phyloP scores from a whole-genome alignment of 2,888 invertebrate genomes.

The Athalia rosae region DNA sequence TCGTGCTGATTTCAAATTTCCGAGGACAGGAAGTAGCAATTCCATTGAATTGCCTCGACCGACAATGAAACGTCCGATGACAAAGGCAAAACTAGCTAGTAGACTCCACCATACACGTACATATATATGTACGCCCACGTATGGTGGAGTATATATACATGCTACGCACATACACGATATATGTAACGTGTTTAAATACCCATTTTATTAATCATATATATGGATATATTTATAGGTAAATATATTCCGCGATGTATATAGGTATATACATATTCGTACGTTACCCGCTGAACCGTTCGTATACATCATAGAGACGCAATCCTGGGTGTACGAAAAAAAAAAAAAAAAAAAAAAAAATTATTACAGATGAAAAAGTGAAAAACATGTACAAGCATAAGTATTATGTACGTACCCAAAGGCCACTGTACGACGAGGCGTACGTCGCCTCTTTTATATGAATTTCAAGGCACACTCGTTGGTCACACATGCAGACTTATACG shows the following conservation, averaged over 20 bases:
- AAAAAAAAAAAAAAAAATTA: no score
- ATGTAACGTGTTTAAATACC: not conserved
- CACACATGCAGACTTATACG: slow-evolving; percentile 4
- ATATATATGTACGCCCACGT: not conserved
- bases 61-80: slow-evolving; percentile 43
- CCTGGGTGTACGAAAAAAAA: no score
- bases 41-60: slow-evolving; percentile 43
- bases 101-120: not conserved
- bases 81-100: slow-evolving; percentile 35
- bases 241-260: not conserved
- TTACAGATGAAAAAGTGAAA: not conserved
- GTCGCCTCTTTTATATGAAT: not conserved
- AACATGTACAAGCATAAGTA: not conserved
- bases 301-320: no score
- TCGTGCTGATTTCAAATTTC: slow-evolving; percentile 42
- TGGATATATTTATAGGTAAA: not conserved
- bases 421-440: not conserved
- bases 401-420: not conserved
- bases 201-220: not conserved
- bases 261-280: no score
- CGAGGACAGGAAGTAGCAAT: slow-evolving; percentile 42
- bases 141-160: not conserved
- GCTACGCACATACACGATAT: not conserved
- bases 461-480: not conserved
- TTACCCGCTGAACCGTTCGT: no score